phyloP scores from a whole-genome alignment of 2,113 vertebrate species.

The Cisticola juncidis region DNA sequence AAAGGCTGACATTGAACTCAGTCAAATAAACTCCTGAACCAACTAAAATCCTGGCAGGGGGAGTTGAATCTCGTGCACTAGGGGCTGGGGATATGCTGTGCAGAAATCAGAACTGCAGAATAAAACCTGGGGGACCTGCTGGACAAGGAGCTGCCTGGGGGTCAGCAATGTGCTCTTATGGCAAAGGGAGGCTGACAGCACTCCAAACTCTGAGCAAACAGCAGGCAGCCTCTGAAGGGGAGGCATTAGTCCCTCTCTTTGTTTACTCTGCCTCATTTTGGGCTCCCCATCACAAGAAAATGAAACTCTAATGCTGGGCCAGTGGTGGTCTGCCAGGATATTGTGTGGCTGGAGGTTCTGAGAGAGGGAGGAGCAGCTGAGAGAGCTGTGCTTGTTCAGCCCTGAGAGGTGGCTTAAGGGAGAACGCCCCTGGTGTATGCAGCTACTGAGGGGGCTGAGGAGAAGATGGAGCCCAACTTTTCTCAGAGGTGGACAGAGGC shows the following conservation, averaged over 20 bases:
- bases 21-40: neutral
- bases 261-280: neutral
- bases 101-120: neutral
- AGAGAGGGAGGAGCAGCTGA: neutral
- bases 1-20: constrained; percentile 18
- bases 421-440: rapidly evolving
- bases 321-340: neutral
- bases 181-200: neutral
- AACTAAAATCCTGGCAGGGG: neutral
- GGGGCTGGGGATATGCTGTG: neutral
- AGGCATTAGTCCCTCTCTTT: neutral
- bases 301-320: neutral
- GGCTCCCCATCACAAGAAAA: neutral
- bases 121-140: neutral
- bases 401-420: neutral
- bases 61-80: neutral
- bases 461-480: neutral
- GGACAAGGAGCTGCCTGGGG: neutral
- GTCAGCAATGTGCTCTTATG: neutral
- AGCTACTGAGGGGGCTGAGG: neutral
- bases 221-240: neutral
- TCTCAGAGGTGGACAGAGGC: neutral
- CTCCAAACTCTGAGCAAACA: neutral
- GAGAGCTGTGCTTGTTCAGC: neutral
- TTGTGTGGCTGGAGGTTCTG: neutral